Base-by-base conservation (phyloP, 2,797 vertebrate species). In the Mareca strepera region DNA sequence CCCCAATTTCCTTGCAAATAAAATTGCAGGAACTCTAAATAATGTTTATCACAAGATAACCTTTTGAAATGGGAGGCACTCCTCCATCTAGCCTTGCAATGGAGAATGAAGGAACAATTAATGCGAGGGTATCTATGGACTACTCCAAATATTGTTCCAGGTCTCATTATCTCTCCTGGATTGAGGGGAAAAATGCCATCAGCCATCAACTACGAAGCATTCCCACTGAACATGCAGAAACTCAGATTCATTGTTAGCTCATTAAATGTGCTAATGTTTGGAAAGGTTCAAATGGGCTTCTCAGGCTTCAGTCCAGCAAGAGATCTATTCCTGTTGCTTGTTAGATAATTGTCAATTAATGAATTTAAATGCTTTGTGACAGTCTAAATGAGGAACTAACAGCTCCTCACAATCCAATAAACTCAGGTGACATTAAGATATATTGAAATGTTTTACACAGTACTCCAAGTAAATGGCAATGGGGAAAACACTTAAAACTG, bases 401-500 rank as follows among this genome's bases (percentile, higher is more conserved):
- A 82, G 88, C 73, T 91, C 90, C 84, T 90, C 83, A 68, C 80
- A 93, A 92, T 93, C 52, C 74, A 90, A 86, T 83, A 95, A 96
- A 91, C 90, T 67, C 69, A 94, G 66, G 67, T 90, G 80, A 96
- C 93, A 94, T 78, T 21, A 95, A 83, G 58, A 69, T 52, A 81
- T 80, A 90, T 25, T 17, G 4, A 80, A 90, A 74, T 37, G 73
- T 67, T 96, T 89, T 56, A 78, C 55, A 48, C 29, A 55, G 22
- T 17, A 67, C 43, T 29, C 43, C 50, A 43, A 87, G 62, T 17
- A 94, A 89, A 70, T 20, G 58, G 53, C 55, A 64, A 35, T 69
- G 31, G 35, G 74, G 39, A 81, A 85, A 88, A 59, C 26, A 83
- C 7, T 5, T 48, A 25, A 48, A 48, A 48, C 46, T 1, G 8